Evolutionary conservation across 2,113 vertebrate species (phyloP), one percentile per base, ranked within the genome.

Genomic region (Pungitius pungitius): DNA sequence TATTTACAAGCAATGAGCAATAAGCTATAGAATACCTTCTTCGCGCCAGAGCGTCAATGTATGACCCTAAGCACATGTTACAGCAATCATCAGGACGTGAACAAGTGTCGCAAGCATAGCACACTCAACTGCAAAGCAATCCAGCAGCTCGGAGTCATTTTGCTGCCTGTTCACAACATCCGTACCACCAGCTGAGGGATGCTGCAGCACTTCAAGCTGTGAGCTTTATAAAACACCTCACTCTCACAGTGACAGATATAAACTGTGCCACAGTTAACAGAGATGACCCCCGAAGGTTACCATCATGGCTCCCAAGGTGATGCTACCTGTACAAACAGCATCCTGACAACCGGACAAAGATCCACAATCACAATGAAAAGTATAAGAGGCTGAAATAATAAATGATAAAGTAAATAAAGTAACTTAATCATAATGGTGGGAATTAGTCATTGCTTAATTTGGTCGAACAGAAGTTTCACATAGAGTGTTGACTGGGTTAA

Each of bases 191-290:
- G 80, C 71, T 67, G 74, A 89, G 81, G 73, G 75, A 86, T 73
- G 83, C n/a, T 81, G 73, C 62, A 60, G 52, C 83, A 71, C 76
- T 62, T 86, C 73, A 73, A 84, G 78, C 75, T 83, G 85, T 69
- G 77, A 83, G 82, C 73, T 87, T 85, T 83, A 87, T 87, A 84
- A 80, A 87, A 89, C 85, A 86, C 55, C 75, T 88, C 80, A 59
- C 72, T 81, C 85, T n/a, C 61, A 69, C 69, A 30, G 78, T 81
- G 83, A 87, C 82, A 69, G 75, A 75, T 63, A 83, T 69, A 85
- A 86, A 82, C 75, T 82, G 39, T 64, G 68, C 3, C 55, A 73
- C 75, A 62, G 76, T 84, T 86, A 90, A 89, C 81, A 83, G 77
- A 86, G 81, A 85, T 84, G 86, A 89, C 86, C 88, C 33, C 58